Evolutionary conservation across 2,113 vertebrate genomes (phyloP).

Genomic region (Notarius quadriscutis): DNA sequence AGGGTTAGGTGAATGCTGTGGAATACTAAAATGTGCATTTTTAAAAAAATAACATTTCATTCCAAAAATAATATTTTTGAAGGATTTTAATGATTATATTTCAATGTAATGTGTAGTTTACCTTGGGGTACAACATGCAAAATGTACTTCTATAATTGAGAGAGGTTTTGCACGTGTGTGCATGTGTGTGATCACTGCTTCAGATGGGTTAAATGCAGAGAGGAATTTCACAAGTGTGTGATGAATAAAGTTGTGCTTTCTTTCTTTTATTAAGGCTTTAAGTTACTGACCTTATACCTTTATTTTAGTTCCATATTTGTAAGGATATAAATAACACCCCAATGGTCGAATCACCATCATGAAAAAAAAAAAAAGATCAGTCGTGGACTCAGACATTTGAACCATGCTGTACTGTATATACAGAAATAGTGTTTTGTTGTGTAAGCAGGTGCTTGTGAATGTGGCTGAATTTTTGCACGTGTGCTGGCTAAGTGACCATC

Average conservation of each 20-base stretch:
- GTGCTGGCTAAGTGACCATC: background rate
- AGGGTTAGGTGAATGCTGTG: background rate
- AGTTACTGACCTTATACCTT: background rate
- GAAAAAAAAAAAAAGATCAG: background rate
- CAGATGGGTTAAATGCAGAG: no score
- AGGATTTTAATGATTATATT: background rate
- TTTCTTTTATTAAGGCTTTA: background rate
- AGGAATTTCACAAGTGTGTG: no score
- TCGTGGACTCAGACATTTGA: background rate
- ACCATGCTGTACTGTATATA: conserved; percentile 2
- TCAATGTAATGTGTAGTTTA: background rate
- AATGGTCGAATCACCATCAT: background rate
- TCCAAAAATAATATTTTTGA: background rate
- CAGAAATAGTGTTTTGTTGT: background rate
- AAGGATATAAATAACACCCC: background rate
- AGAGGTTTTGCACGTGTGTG: no score
- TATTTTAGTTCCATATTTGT: background rate
- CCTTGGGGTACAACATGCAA: background rate
- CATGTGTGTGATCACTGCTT: no score
- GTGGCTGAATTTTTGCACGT: background rate
- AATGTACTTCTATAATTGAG: background rate
- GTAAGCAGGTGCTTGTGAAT: no score
- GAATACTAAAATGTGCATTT: background rate
- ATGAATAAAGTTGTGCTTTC: no score
- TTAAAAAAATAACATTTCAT: background rate